phyloP scores from a whole-genome alignment of 2,888 invertebrate genomes.

The Plebejus argus region DNA sequence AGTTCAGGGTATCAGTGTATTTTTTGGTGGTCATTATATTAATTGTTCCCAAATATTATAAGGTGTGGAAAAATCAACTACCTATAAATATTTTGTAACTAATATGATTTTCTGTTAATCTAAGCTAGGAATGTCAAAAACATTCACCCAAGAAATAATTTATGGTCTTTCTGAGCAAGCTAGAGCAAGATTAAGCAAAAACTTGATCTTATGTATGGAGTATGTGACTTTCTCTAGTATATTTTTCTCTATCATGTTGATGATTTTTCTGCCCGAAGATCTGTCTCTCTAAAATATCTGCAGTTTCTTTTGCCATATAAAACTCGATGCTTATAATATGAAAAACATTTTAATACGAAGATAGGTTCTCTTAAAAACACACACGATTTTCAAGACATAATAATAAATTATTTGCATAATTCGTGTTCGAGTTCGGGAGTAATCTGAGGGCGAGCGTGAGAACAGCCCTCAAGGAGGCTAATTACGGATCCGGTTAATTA shows the following conservation, averaged over 20 bases:
- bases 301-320: too few species aligned
- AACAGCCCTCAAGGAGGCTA: constrained; percentile 76
- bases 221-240: too few species aligned
- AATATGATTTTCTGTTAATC: neutral
- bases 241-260: too few species aligned
- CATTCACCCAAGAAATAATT: neutral
- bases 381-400: constrained; percentile 25
- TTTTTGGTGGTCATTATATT: too few species aligned
- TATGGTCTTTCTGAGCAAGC: neutral
- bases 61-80: neutral
- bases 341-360: neutral
- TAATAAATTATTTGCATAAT: constrained; percentile 58
- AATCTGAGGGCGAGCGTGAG: constrained; percentile 60
- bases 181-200: too few species aligned
- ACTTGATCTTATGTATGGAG: too few species aligned
- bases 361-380: neutral
- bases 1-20: too few species aligned
- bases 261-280: too few species aligned
- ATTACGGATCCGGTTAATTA: constrained; percentile 80
- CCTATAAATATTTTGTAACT: neutral
- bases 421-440: constrained; percentile 32
- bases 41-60: neutral
- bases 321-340: neutral
- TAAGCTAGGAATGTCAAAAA: neutral
- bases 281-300: too few species aligned